phyloP scores from a whole-genome alignment of 2,113 vertebrate genomes.

The Atrichornis clamosus region DNA sequence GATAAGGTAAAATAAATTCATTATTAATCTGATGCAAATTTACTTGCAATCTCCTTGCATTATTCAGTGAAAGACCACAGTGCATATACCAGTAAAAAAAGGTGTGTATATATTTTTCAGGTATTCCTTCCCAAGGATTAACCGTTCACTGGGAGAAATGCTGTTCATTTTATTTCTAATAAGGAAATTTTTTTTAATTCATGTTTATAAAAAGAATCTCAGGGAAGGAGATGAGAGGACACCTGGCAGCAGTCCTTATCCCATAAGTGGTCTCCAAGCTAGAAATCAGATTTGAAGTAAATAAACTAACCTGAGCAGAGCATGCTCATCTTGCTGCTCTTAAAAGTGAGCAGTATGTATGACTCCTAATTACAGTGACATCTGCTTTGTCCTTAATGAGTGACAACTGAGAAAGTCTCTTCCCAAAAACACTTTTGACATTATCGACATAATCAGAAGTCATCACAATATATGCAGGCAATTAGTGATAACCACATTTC shows the following conservation, averaged over 20 bases:
- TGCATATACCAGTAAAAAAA: background rate
- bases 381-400: background rate
- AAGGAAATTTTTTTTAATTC: background rate
- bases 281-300: background rate
- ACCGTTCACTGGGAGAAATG: background rate
- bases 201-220: background rate
- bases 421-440: background rate
- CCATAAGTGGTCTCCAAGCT: background rate
- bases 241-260: background rate
- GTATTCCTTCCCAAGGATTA: background rate
- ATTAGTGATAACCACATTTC: constrained; percentile 40
- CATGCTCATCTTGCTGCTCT: background rate
- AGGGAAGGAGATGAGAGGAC: background rate
- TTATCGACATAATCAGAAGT: background rate
- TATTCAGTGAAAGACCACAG: background rate
- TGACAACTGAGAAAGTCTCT: constrained; percentile 7
- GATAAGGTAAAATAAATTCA: background rate
- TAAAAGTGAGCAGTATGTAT: background rate
- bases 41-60: background rate
- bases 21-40: background rate
- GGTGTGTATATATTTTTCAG: background rate
- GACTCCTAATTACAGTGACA: constrained; percentile 6
- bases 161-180: background rate
- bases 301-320: background rate
- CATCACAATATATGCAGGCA: constrained; percentile 6